phyloP scores from a whole-genome alignment of 2,888 invertebrate species.

The Nasonovia ribisnigri region DNA sequence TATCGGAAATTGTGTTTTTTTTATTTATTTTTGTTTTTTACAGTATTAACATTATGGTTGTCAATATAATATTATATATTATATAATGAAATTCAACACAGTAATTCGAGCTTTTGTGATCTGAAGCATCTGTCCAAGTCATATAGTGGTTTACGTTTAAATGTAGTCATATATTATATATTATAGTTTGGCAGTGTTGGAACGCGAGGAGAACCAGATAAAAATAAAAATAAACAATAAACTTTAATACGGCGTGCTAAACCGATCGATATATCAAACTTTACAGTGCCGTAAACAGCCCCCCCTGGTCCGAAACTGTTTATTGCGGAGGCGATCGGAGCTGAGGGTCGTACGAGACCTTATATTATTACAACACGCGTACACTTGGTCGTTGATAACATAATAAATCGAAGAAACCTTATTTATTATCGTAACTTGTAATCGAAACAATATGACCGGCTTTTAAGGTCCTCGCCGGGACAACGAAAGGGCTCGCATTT shows the following conservation, averaged over 20 bases:
- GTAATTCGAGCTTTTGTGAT: background rate
- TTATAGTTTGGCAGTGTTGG: background rate
- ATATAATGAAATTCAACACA: background rate
- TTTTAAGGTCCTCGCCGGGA: slow-evolving; percentile 24
- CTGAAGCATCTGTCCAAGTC: background rate
- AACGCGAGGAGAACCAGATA: background rate
- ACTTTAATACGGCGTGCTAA: background rate
- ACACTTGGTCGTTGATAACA: background rate
- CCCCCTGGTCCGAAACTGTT: slow-evolving; percentile 21
- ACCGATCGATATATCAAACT: slow-evolving; percentile 2
- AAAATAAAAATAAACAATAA: slow-evolving; percentile 10
- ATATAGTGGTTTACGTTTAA: background rate
- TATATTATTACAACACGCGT: background rate
- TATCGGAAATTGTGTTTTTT: background rate
- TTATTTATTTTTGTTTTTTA: background rate
- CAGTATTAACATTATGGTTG: background rate
- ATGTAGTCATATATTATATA: background rate
- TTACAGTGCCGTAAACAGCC: slow-evolving; percentile 22
- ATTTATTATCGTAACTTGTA: slow-evolving; percentile 40
- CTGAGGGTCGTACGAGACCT: background rate
- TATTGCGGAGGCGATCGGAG: background rate
- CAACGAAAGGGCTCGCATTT: slow-evolving; percentile 14
- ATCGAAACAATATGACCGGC: slow-evolving; percentile 39
- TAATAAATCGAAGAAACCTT: slow-evolving; percentile 10
- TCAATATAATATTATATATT: background rate